Evolutionary conservation across 2,888 invertebrate genomes (phyloP).

Genomic region (Pseudoips prasinana): DNA sequence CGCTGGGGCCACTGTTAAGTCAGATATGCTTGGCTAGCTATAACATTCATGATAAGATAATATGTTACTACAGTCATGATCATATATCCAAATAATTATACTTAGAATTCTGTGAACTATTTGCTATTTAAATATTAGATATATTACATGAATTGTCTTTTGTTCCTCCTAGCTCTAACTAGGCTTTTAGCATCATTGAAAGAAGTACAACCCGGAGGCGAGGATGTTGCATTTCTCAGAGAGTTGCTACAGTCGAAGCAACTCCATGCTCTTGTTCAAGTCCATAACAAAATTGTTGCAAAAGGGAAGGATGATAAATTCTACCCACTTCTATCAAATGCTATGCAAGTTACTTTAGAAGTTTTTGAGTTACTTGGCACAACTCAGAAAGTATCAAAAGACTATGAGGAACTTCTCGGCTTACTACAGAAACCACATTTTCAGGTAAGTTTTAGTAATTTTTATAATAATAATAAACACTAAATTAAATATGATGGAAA

Average conservation of each 20-base stretch:
- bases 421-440: constrained; percentile 92
- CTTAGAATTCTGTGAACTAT: no score
- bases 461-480: no score
- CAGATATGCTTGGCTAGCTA: no score
- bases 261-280: constrained; percentile 93
- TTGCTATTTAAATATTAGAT: no score
- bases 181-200: constrained; percentile 91
- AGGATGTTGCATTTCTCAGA: constrained; percentile 93
- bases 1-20: no score
- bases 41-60: no score
- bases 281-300: constrained; percentile 93
- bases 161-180: constrained; percentile 90
- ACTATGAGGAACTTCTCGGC: constrained; percentile 90
- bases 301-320: constrained; percentile 93
- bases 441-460: constrained; percentile 84
- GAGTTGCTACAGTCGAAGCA: constrained; percentile 93
- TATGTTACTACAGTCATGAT: no score
- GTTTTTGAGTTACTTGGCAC: constrained; percentile 88
- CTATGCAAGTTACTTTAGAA: constrained; percentile 91
- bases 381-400: constrained; percentile 85
- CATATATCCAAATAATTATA: no score
- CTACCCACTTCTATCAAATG: constrained; percentile 91
- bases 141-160: no score
- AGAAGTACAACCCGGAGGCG: constrained; percentile 90
- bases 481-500: no score